Evolutionary conservation across 2,113 vertebrate species (phyloP).

Genomic region (Mirounga angustirostris): DNA sequence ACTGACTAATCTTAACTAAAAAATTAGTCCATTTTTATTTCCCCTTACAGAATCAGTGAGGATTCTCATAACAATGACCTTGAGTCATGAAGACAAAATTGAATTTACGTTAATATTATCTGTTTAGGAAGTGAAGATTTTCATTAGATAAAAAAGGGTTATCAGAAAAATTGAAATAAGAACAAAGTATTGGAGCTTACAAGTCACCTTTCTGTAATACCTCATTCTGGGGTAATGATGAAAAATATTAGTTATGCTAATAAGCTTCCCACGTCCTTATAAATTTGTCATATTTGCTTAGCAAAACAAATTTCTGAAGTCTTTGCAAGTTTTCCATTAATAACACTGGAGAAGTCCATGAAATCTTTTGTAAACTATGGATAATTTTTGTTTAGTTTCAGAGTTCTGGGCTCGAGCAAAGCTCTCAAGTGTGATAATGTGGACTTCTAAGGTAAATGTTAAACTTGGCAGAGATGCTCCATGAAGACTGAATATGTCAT

Average conservation of each 20-base stretch:
- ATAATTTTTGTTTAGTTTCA: slow-evolving; percentile 39
- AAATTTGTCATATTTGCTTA: neutral
- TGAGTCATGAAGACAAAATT: neutral
- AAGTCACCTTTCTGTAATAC: neutral
- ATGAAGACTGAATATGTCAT: slow-evolving; percentile 40
- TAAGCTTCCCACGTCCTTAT: neutral
- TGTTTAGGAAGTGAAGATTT: slow-evolving; percentile 28
- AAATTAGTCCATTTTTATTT: neutral
- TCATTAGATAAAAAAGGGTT: neutral
- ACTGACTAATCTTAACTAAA: slow-evolving; percentile 9
- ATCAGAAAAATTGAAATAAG: slow-evolving; percentile 53
- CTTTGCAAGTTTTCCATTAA: slow-evolving; percentile 23
- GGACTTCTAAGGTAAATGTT: neutral
- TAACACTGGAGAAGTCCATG: neutral
- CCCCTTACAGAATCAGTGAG: neutral
- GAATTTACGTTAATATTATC: slow-evolving; percentile 49
- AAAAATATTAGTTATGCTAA: neutral
- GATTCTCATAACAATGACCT: slow-evolving; percentile 52
- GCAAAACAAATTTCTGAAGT: slow-evolving; percentile 49
- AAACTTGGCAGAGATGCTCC: neutral
- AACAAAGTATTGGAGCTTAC: slow-evolving; percentile 23
- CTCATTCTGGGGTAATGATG: neutral
- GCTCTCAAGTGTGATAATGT: neutral
- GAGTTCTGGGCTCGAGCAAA: neutral
- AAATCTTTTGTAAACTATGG: slow-evolving; percentile 35